Evolutionary conservation across 2,797 vertebrate genomes (phyloP), one percentile per base, ranked within the genome.

Genomic region (Catamblyrhynchus diadema): DNA sequence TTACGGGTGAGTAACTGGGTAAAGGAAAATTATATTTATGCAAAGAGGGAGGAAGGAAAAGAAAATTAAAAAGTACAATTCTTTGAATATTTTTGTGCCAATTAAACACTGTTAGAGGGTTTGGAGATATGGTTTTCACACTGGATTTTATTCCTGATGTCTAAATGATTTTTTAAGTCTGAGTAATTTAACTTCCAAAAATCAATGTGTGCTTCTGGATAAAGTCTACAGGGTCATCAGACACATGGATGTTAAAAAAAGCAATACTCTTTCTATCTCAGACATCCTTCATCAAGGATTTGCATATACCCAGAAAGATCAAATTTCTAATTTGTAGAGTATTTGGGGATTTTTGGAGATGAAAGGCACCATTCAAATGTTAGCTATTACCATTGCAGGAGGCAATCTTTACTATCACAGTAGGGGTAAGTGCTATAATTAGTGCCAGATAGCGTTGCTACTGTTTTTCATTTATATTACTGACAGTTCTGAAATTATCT

Each of bases 401-500:
- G 59, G 80, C 77, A 95, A 83, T 88, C 70, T 90, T 81, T 78
- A 47, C 50, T 62, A 72, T 88, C 80, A 73, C 62, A 70, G 73
- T 35, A 32, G 25, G 54, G 50, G 62, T 39, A 94, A 81, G 62
- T 20, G 59, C 48, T 90, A 30, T 90, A 93, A 94, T 92, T 92
- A 88, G 32, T 22, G 51, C 21, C 64, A 90, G 88, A 86, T 15
- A 95, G 8, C 0, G 0, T 39, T 93, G 41, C 45, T 62, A 42
- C 51, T 7, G 33, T 81, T 92, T 72, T 56, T 78, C 51, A 90
- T 90, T 91, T 88, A 37, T 90, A 93, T 75, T 84, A 84, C 62
- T 72, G 83, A 42, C 70, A 86, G 62, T 75, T 92, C 51, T 81
- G 69, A 95, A 95, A 92, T 86, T 62, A 72, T 62, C 80, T 83